phyloP scores from a whole-genome alignment of 2,113 vertebrate genomes.

The Syrrhaptes paradoxus region DNA sequence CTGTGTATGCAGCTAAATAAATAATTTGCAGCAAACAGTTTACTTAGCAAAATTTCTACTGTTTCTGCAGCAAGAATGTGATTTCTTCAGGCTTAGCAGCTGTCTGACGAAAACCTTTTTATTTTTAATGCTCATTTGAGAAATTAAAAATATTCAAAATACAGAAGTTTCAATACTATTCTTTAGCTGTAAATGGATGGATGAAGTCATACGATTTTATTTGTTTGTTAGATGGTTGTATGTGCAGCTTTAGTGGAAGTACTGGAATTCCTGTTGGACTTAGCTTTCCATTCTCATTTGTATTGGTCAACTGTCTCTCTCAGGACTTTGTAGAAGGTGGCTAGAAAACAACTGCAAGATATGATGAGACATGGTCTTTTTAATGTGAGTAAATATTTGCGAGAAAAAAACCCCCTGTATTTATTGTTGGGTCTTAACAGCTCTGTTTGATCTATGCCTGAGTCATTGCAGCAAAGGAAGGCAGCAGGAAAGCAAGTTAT shows the following conservation, averaged over 20 bases:
- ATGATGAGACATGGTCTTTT: background rate
- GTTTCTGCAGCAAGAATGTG: background rate
- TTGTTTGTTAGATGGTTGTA: background rate
- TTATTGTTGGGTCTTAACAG: background rate
- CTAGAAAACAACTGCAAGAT: background rate
- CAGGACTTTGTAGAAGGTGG: background rate
- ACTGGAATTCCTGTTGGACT: background rate
- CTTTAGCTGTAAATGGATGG: background rate
- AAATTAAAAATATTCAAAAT: background rate
- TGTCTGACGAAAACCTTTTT: background rate
- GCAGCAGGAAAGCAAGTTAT: background rate
- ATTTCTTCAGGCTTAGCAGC: background rate
- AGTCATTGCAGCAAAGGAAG: background rate
- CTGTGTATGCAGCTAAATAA: background rate
- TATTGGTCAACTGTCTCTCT: background rate
- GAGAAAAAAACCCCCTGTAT: background rate
- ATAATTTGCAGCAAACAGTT: background rate
- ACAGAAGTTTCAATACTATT: background rate
- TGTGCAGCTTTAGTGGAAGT: background rate
- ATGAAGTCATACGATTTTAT: background rate
- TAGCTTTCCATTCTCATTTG: background rate
- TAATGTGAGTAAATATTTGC: background rate
- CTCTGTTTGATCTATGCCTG: background rate
- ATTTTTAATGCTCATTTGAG: background rate
- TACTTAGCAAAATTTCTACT: background rate